These are phyloP conservation scores for Napeogenes inachia DNA, from an alignment of 2,888 invertebrate genomes.

Conservation along the genomic window DNA sequence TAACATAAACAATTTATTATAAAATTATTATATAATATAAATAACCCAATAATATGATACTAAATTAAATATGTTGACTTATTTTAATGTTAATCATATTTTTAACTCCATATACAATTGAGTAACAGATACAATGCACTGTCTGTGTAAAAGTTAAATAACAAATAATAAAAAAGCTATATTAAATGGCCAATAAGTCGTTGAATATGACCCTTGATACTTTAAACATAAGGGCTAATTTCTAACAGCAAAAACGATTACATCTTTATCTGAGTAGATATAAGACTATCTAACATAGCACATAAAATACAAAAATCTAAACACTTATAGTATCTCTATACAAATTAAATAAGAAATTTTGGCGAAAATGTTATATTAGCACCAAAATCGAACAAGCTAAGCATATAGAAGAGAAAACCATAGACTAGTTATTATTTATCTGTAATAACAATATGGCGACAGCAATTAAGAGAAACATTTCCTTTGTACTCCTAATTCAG, in stretches of 20 bases:
- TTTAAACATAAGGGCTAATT: neutral
- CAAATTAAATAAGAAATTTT: slow-evolving; percentile 18
- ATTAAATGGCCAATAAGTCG: slow-evolving; percentile 2
- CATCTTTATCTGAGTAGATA: neutral
- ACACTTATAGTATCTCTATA: neutral
- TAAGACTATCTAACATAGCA: neutral
- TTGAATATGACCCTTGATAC: neutral
- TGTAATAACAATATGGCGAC: slow-evolving; percentile 22
- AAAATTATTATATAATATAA: too few species aligned
- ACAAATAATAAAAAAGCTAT: neutral
- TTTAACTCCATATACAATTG: neutral
- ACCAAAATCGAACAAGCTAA: slow-evolving; percentile 51
- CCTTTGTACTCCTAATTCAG: slow-evolving; percentile 18
- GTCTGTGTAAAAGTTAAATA: neutral
- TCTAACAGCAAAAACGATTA: slow-evolving; percentile 4
- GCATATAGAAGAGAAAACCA: slow-evolving; percentile 29
- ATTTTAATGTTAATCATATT: too few species aligned
- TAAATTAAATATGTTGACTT: too few species aligned
- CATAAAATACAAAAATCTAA: neutral
- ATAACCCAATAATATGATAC: too few species aligned
- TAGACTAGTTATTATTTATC: slow-evolving; percentile 24
- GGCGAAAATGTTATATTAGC: slow-evolving; percentile 47
- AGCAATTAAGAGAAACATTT: slow-evolving; percentile 9
- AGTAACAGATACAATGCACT: neutral
- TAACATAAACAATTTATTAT: too few species aligned